Evolutionary conservation across 2,888 invertebrate genomes (phyloP).

Genomic region (Calliphora vomitoria): DNA sequence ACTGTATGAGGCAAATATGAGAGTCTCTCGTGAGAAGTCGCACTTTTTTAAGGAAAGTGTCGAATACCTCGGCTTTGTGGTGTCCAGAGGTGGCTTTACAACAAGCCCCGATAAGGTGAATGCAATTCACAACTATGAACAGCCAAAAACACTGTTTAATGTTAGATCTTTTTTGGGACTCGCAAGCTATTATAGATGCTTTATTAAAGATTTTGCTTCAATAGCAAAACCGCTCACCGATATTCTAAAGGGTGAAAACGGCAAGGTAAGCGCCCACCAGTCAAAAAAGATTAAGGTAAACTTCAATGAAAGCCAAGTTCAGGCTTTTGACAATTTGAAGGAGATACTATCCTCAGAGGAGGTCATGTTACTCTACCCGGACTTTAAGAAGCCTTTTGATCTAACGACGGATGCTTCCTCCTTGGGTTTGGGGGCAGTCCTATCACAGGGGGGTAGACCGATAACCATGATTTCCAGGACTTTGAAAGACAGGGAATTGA

Average conservation of each 20-base stretch:
- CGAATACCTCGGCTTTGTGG: slow-evolving; percentile 43
- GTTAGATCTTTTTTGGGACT: slow-evolving; percentile 52
- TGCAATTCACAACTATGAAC: slow-evolving; percentile 17
- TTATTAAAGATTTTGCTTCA: slow-evolving; percentile 72
- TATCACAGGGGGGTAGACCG: slow-evolving; percentile 47
- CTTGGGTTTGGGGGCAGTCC: slow-evolving; percentile 52
- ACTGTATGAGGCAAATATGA: slow-evolving; percentile 67
- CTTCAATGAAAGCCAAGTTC: slow-evolving; percentile 57
- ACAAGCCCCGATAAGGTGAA: slow-evolving; percentile 40
- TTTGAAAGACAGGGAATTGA: slow-evolving; percentile 19
- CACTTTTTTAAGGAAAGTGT: slow-evolving; percentile 60
- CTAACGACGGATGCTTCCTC: slow-evolving; percentile 65
- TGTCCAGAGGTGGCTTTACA: slow-evolving; percentile 25
- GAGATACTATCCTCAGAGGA: slow-evolving; percentile 58
- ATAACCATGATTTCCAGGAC: slow-evolving; percentile 45
- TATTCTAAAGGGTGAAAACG: slow-evolving; percentile 73
- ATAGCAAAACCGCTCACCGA: slow-evolving; percentile 72
- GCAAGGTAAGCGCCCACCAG: slow-evolving; percentile 62
- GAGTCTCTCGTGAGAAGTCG: slow-evolving; percentile 60
- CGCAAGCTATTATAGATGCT: no score
- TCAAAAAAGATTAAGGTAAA: slow-evolving; percentile 59
- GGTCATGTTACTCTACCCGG: slow-evolving; percentile 65
- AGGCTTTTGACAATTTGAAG: slow-evolving; percentile 68
- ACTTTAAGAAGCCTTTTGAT: slow-evolving; percentile 69
- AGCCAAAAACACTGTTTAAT: slow-evolving; percentile 23